phyloP scores from a whole-genome alignment of 2,113 vertebrate species.

The Hystrix cristata region DNA sequence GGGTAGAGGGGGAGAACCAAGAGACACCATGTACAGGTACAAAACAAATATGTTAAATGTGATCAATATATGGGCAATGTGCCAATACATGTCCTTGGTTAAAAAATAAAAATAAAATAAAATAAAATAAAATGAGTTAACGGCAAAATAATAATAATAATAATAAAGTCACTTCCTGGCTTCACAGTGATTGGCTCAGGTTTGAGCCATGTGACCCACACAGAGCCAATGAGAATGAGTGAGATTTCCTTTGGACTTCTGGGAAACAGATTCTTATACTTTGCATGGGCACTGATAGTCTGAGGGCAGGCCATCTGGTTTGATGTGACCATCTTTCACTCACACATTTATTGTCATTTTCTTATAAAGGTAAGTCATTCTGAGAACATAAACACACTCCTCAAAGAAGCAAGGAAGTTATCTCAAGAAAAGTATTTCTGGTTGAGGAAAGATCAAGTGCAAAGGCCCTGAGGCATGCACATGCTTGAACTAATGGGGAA shows the following conservation, averaged over 20 bases:
- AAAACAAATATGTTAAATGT: no score
- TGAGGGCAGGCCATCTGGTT: background rate
- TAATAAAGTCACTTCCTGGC: background rate
- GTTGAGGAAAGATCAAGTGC: background rate
- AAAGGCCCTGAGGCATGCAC: no score
- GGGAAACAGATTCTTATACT: fast-evolving
- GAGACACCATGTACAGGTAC: no score
- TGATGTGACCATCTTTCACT: no score
- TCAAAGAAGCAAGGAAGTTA: background rate
- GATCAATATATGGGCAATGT: no score
- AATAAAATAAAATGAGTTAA: no score
- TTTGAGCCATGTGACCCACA: background rate
- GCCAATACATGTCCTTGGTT: no score
- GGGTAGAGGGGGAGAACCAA: no score
- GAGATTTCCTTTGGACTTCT: background rate
- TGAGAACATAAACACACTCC: background rate
- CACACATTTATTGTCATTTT: no score
- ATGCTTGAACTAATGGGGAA: background rate
- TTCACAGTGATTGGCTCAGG: background rate
- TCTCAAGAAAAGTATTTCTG: background rate
- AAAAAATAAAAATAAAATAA: no score
- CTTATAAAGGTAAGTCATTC: background rate
- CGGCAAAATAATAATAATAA: no score
- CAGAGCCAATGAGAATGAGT: background rate
- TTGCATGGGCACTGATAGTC: no score